A percentile compares a stretch with the other conserved stretches of the same genome.
Evolutionary conservation across 92 coral and sea anemone genomes (phyloP).

Genomic region (Epizoanthus fatuus): DNA sequence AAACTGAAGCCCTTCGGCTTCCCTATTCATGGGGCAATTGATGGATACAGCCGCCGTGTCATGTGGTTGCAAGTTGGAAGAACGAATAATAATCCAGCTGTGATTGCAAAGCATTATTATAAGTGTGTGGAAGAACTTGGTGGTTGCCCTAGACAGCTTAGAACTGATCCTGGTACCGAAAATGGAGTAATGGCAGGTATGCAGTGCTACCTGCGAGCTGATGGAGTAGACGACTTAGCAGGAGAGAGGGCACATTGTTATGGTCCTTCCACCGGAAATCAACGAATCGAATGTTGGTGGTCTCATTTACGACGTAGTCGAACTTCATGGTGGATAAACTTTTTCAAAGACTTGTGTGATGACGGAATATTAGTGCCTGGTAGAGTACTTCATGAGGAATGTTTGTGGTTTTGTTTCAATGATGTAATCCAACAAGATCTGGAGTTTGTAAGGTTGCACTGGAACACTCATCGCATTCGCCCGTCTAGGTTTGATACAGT

Average conservation of each 20-base stretch:
- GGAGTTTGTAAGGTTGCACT: slow-evolving; percentile 59
- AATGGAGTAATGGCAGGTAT: slow-evolving; percentile 70
- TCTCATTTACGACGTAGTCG: slow-evolving; percentile 54
- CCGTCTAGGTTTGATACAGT: slow-evolving; percentile 58
- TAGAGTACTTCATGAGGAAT: slow-evolving; percentile 51
- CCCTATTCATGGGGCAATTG: slow-evolving; percentile 52
- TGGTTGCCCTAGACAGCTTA: slow-evolving; percentile 62
- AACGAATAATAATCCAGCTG: slow-evolving; percentile 56
- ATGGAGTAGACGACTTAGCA: slow-evolving; percentile 64
- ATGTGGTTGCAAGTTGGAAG: slow-evolving; percentile 62
- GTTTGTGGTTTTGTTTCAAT: slow-evolving; percentile 70
- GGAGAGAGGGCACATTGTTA: slow-evolving; percentile 56
- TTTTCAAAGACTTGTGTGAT: slow-evolving; percentile 64
- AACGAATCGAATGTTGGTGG: slow-evolving; percentile 73
- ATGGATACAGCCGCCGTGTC: slow-evolving; percentile 61
- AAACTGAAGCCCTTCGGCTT: not conserved
- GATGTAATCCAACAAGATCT: slow-evolving; percentile 58
- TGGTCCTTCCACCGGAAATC: slow-evolving; percentile 66
- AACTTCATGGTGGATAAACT: slow-evolving; percentile 71
- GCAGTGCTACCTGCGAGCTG: slow-evolving; percentile 68
- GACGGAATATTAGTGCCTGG: slow-evolving; percentile 44
- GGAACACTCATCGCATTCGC: slow-evolving; percentile 71
- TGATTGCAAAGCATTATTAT: slow-evolving; percentile 42
- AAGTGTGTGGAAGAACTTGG: slow-evolving; percentile 68
- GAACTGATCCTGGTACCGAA: slow-evolving; percentile 73